Base-by-base conservation (phyloP, 2,113 vertebrate species). In the Apteryx mantelli region DNA sequence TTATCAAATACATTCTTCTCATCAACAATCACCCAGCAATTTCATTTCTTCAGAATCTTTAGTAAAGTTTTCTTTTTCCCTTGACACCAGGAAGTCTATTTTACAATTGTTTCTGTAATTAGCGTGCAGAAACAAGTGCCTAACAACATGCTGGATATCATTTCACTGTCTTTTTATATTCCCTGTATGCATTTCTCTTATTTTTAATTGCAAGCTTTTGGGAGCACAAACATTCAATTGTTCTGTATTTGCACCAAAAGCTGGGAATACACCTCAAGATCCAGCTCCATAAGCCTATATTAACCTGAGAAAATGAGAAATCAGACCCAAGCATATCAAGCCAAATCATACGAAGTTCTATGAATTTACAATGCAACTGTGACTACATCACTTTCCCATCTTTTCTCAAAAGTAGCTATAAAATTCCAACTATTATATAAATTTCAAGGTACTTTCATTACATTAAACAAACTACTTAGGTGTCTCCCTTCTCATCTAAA, bases 181-280 rank as follows among this genome's bases (percentile, higher is more conserved):
- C 34, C 18, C 17, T 88, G 56, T 85, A 36, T 81, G 40, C 36
- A 24, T 79, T 55, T 11, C 32, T 76, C 38, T 22, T 69, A 77
- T 36, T 89, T 60, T 88, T 69, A 86, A 60, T 34, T 42, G n/a
- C 5, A 79, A 50, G 26, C 3, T 44, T 92, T 65, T 70, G 38
- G 69, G 0, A 0, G 13, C 25, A 58, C 19, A 34, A 85, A 52
- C 3, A 22, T 38, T 82, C 34, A 19, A 16, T 65, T 3, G 1
- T 40, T 34, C 42, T 48, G 40, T 24, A 50, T 73, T 66, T 82
- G 10, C 52, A 58, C 24, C 34, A 78, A 32, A 78, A 69, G 3
- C 15, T 60, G 10, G 13, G 12, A 91, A 91, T 56, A 91, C 48
- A 91, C 58, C 28, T 89, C 42, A 69, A 60, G 56, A 76, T 30